These are phyloP conservation scores for Agrypnia vestita DNA, from an alignment of 1,140 invertebrate species.

Conservation along the genomic window DNA sequence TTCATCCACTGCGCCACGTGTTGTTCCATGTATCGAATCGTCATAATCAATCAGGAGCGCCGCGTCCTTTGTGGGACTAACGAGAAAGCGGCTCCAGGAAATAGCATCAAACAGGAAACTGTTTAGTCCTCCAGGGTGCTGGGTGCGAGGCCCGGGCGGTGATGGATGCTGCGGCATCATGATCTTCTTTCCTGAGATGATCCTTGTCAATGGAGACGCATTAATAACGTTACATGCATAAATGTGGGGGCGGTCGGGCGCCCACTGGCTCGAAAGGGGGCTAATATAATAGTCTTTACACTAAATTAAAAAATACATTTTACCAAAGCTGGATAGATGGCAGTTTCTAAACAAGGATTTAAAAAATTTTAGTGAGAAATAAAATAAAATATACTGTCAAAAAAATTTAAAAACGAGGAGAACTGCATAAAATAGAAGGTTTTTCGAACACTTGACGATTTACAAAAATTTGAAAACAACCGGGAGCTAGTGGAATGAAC, in stretches of 20 bases:
- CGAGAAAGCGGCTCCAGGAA: conserved; percentile 49
- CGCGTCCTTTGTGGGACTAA: conserved; percentile 52
- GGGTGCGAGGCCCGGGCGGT: neutral
- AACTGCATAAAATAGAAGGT: too few relatives aligned
- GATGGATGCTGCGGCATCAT: conserved; percentile 7
- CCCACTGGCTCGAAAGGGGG: neutral
- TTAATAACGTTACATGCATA: conserved; percentile 33
- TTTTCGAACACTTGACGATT: too few relatives aligned
- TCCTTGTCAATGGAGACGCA: conserved; percentile 26
- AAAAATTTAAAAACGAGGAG: too few relatives aligned
- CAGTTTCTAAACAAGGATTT: too few relatives aligned
- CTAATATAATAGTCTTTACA: too few relatives aligned
- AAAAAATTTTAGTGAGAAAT: too few relatives aligned
- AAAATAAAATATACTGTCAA: too few relatives aligned
- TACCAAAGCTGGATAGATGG: too few relatives aligned
- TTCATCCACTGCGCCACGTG: too few relatives aligned
- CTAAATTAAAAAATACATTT: too few relatives aligned
- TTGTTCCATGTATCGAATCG: conserved; percentile 45
- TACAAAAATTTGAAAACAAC: too few relatives aligned
- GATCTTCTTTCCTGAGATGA: conserved; percentile 23
- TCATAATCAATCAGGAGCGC: conserved; percentile 58
- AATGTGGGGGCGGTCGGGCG: conserved; percentile 18
- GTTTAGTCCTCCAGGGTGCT: conserved; percentile 40
- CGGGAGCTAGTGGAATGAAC: too few relatives aligned
- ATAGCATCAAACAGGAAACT: conserved; percentile 58